phyloP scores from a whole-genome alignment of 2,113 vertebrate species.

The Paralichthys olivaceus region DNA sequence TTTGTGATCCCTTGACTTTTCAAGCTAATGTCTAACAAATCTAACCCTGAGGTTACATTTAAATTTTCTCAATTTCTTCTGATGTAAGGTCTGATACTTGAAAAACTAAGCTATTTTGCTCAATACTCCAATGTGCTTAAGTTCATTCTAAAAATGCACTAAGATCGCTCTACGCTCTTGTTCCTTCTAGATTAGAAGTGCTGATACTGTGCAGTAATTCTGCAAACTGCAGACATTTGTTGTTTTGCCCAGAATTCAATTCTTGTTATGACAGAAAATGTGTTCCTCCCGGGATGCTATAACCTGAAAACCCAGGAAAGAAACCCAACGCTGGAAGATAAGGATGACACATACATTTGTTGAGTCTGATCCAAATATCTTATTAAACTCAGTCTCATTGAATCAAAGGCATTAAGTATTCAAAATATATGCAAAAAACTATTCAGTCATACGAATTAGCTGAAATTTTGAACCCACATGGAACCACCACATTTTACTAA shows the following conservation, averaged over 20 bases:
- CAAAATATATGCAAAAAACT: neutral
- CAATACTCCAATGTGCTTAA: neutral
- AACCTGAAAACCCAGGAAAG: neutral
- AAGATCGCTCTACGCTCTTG: neutral
- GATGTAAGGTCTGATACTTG: too few species aligned
- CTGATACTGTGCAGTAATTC: neutral
- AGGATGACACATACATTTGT: neutral
- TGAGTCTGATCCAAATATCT: neutral
- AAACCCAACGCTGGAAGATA: neutral
- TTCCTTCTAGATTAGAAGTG: neutral
- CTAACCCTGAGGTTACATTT: too few species aligned
- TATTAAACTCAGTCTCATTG: constrained; percentile 4
- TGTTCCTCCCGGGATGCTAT: neutral
- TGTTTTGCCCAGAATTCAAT: neutral
- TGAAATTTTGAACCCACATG: neutral
- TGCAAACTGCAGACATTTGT: neutral
- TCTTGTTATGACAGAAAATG: neutral
- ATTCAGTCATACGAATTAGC: neutral
- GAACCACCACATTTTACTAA: constrained; percentile 1
- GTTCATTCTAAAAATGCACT: neutral
- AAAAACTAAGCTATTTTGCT: neutral
- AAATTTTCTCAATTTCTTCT: too few species aligned
- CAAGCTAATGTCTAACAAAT: too few species aligned
- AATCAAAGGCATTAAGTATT: neutral
- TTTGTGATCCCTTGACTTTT: neutral